A percentile compares a stretch with the other conserved stretches of the same genome.
Conservation (phyloP, 2,113 vertebrate genomes). For the Hippopotamus amphibius region DNA sequence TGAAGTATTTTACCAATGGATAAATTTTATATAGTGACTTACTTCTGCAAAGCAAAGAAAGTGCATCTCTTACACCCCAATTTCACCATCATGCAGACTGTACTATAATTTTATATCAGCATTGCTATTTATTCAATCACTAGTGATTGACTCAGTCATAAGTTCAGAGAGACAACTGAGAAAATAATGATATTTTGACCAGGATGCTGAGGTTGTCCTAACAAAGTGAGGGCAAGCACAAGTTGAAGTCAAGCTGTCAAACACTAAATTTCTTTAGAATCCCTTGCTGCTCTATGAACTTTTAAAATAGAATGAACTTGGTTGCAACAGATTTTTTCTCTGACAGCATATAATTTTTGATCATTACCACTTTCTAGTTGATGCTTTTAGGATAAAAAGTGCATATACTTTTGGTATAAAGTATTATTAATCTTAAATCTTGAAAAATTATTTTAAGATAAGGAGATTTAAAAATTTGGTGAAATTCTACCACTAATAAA, state of each 20-base stretch:
- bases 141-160: not conserved
- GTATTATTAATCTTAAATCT: not conserved
- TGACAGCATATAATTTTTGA: slow-evolving; percentile 3
- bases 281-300: not conserved
- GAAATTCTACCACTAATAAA: not conserved
- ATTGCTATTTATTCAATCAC: not conserved
- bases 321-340: not conserved
- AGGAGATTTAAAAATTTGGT: not conserved
- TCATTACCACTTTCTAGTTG: slow-evolving; percentile 6
- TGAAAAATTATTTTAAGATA: not conserved
- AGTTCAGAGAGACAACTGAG: not conserved
- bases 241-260: not conserved
- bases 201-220: not conserved
- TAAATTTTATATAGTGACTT: slow-evolving; percentile 73
- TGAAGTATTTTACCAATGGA: slow-evolving; percentile 68
- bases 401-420: not conserved
- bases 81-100: slow-evolving; percentile 36
- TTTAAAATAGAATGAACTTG: not conserved
- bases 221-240: not conserved
- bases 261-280: slow-evolving; percentile 28
- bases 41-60: slow-evolving; percentile 64
- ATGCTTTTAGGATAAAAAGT: not conserved
- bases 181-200: not conserved
- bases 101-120: slow-evolving; percentile 64
- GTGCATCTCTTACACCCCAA: slow-evolving; percentile 24